Conservation (phyloP, 2,113 vertebrate genomes). For the Malurus alboscapulatus region DNA sequence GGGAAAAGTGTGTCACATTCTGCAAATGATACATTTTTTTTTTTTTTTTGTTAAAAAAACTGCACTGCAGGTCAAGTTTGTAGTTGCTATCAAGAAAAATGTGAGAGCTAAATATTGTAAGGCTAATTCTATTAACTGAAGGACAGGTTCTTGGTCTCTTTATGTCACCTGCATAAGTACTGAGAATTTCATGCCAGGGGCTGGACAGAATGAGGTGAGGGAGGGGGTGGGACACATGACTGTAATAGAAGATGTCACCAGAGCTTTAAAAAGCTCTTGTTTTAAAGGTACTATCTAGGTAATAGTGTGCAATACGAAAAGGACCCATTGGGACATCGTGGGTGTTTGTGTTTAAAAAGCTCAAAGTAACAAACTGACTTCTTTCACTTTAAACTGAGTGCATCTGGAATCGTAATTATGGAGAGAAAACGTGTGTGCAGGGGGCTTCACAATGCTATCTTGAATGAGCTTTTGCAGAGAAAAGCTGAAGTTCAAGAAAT, state of each 20-base stretch:
- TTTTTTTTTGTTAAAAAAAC: background rate
- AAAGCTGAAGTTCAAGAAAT: background rate
- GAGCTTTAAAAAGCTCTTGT: background rate
- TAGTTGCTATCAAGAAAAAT: background rate
- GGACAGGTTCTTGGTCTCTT: background rate
- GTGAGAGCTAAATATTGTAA: background rate
- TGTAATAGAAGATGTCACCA: background rate
- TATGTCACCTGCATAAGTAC: background rate
- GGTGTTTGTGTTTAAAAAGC: background rate
- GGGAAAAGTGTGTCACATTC: background rate
- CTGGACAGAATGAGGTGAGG: accelerated
- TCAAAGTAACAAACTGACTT: background rate
- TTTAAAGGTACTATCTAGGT: background rate
- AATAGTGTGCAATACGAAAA: background rate
- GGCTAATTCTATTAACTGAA: background rate
- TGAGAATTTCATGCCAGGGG: background rate
- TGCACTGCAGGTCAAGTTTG: background rate
- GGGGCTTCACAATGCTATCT: background rate
- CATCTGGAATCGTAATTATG: background rate
- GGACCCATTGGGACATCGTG: accelerated
- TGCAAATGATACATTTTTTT: background rate
- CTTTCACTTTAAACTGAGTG: background rate
- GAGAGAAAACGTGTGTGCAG: background rate
- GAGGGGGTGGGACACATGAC: background rate
- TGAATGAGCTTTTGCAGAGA: background rate